A percentile compares a stretch with the other conserved stretches of the same genome.
These are phyloP conservation scores for Indri indri DNA, from an alignment of 2,113 vertebrate genomes.

Conservation along the genomic window DNA sequence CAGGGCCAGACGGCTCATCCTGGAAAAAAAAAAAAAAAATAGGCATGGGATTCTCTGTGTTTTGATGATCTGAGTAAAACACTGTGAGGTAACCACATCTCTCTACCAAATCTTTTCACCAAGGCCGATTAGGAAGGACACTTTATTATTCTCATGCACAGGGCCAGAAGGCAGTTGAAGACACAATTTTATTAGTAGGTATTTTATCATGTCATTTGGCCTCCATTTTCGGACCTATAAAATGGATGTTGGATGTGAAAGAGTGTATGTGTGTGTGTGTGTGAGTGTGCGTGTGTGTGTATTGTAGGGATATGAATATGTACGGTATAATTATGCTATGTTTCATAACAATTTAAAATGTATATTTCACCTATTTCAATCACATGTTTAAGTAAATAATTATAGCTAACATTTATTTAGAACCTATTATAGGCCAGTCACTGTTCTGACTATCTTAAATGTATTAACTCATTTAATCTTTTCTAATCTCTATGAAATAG, in stretches of 20 bases:
- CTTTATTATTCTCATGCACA: conserved; percentile 28
- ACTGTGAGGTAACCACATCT: background rate
- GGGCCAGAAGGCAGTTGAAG: background rate
- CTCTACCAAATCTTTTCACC: background rate
- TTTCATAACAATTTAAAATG: background rate
- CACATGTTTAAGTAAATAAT: background rate
- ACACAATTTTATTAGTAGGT: conserved; percentile 26
- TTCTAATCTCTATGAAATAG: background rate
- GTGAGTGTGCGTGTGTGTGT: background rate
- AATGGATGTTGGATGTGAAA: background rate
- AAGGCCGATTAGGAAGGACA: background rate
- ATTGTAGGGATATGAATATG: background rate
- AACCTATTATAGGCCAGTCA: background rate
- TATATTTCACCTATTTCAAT: background rate
- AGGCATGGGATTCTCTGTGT: background rate
- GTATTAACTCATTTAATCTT: background rate
- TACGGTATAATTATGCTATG: background rate
- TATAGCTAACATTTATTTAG: background rate
- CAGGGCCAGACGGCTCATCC: too few relatives aligned
- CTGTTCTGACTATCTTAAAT: background rate
- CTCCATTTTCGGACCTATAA: background rate
- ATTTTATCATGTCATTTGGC: background rate
- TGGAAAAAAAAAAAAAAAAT: background rate
- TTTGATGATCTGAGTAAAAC: background rate
- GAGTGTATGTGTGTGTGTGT: background rate